Conservation (phyloP, 2,113 vertebrate species). For the Gavialis gangeticus region DNA sequence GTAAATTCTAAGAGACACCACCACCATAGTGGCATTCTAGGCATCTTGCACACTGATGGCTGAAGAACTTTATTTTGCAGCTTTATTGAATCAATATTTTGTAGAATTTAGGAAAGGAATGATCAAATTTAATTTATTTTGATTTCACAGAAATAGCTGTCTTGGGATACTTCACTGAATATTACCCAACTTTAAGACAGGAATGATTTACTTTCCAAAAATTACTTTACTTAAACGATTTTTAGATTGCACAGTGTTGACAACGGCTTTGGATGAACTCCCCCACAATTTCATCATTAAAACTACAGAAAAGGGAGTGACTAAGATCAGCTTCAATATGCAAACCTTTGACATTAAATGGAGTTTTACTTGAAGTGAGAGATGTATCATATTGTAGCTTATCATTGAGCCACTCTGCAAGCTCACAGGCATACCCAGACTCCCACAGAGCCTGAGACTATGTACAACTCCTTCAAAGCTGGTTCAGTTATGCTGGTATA, state of each 20-base stretch:
- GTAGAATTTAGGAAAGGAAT: background rate
- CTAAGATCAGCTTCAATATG: background rate
- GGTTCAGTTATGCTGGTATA: background rate
- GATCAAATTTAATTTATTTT: background rate
- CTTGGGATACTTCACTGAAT: background rate
- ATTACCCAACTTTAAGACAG: background rate
- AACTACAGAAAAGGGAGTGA: background rate
- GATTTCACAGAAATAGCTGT: background rate
- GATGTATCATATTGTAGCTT: background rate
- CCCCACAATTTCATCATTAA: background rate
- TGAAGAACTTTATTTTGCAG: background rate
- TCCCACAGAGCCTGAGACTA: background rate
- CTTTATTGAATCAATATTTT: background rate
- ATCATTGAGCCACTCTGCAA: background rate
- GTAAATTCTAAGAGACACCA: background rate
- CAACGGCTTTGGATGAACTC: background rate
- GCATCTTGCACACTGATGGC: background rate
- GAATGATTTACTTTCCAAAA: background rate
- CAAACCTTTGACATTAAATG: background rate
- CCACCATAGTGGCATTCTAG: background rate
- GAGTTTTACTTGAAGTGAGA: background rate
- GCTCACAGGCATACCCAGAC: background rate
- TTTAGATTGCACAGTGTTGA: background rate
- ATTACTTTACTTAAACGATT: background rate
- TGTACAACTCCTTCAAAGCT: background rate